These are phyloP conservation scores for Drosophila neotestacea DNA, from an alignment of 2,888 invertebrate genomes.

Conservation along the genomic window DNA sequence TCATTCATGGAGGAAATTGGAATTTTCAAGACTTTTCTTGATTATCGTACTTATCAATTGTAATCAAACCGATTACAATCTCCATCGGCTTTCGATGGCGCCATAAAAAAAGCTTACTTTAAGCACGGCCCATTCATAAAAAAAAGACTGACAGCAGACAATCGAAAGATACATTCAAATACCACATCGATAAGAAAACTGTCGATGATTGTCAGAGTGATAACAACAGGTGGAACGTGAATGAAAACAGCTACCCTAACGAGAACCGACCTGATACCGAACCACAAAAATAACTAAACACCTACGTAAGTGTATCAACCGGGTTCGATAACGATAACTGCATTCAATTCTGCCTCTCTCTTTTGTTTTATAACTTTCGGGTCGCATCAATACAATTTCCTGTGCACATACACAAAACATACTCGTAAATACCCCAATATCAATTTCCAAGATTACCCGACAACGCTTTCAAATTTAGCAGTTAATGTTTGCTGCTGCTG, in stretches of 20 bases:
- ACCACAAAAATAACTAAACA: background rate
- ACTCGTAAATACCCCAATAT: slow-evolving; percentile 65
- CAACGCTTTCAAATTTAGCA: slow-evolving; percentile 25
- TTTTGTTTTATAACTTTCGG: slow-evolving; percentile 38
- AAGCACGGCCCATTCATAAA: slow-evolving; percentile 71
- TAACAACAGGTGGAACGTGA: slow-evolving; percentile 70
- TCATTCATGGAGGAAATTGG: background rate
- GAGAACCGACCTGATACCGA: slow-evolving; percentile 4
- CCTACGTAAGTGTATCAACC: slow-evolving; percentile 43
- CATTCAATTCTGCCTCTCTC: slow-evolving; percentile 10
- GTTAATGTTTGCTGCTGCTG: slow-evolving; percentile 43
- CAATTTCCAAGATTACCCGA: slow-evolving; percentile 62
- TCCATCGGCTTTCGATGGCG: background rate
- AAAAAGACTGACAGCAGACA: slow-evolving; percentile 33
- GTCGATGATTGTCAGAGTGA: background rate
- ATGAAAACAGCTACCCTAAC: slow-evolving; percentile 67
- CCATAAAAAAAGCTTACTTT: slow-evolving; percentile 15
- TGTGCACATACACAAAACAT: slow-evolving; percentile 46
- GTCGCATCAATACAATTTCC: slow-evolving; percentile 62
- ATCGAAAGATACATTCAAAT: slow-evolving; percentile 48
- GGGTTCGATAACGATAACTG: slow-evolving; percentile 50
- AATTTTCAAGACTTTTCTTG: background rate
- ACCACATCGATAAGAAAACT: slow-evolving; percentile 42
- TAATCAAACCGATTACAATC: slow-evolving; percentile 10
- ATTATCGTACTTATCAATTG: slow-evolving; percentile 8